A percentile compares a stretch with the other conserved stretches of the same genome.
These are phyloP conservation scores for Heloderma charlesbogerti DNA, from an alignment of 2,113 vertebrate species.

Conservation along the genomic window DNA sequence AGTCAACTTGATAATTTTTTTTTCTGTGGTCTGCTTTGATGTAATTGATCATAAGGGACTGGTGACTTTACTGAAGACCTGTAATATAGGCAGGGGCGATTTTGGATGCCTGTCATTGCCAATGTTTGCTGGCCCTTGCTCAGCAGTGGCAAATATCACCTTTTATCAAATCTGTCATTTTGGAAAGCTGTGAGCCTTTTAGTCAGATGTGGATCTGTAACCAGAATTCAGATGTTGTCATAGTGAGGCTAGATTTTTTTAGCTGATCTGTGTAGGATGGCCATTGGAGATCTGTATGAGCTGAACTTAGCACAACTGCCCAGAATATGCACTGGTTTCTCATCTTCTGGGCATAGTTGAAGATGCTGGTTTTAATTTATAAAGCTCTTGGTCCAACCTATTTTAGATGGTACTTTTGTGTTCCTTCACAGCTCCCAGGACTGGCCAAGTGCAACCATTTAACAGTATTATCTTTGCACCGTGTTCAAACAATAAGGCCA, in stretches of 20 bases:
- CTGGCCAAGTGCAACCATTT: background rate
- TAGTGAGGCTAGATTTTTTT: background rate
- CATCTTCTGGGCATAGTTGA: background rate
- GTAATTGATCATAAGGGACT: background rate
- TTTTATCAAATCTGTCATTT: background rate
- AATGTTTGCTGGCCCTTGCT: background rate
- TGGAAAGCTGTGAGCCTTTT: background rate
- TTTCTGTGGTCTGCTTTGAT: background rate
- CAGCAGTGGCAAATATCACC: background rate
- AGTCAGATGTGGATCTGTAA: background rate
- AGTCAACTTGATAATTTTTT: background rate
- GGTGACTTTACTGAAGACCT: background rate
- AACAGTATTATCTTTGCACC: background rate
- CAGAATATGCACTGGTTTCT: background rate
- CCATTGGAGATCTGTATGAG: background rate
- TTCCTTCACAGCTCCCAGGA: background rate
- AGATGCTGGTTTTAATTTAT: background rate
- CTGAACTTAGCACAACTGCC: background rate
- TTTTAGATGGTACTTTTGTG: background rate
- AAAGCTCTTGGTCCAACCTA: background rate
- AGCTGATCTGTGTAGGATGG: background rate
- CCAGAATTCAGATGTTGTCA: background rate
- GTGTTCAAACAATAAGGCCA: background rate
- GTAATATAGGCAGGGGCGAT: too few species aligned
- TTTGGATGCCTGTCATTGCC: background rate